Percentiles rank a stretch among this genome's conserved stretches.
Evolutionary conservation across 1,140 invertebrate species (phyloP).

Genomic region (Tenebrio molitor): DNA sequence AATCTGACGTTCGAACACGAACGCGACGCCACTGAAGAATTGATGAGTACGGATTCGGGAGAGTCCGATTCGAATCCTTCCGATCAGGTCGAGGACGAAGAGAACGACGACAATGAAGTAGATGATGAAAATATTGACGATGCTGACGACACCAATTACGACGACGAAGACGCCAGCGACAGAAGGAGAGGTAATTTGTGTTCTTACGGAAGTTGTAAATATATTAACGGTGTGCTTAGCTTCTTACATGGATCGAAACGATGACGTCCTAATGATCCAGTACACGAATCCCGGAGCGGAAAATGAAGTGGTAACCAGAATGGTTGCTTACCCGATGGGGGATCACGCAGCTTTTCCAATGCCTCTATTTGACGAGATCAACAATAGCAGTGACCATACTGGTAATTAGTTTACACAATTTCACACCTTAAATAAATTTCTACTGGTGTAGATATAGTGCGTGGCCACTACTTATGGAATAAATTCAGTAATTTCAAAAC

Average conservation of each 20-base stretch:
- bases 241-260: constrained; percentile 67
- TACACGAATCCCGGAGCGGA: constrained; percentile 68
- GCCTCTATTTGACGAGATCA: constrained; percentile 74
- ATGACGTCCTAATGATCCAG: constrained; percentile 76
- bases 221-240: constrained; percentile 66
- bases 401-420: constrained; percentile 52
- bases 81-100: constrained; percentile 70
- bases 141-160: constrained; percentile 67
- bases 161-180: constrained; percentile 63
- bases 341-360: constrained; percentile 67
- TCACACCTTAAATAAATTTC: no score
- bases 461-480: no score
- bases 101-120: constrained; percentile 71
- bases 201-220: not conserved
- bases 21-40: constrained; percentile 67
- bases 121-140: constrained; percentile 73
- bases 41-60: constrained; percentile 73
- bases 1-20: constrained; percentile 62
- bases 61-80: constrained; percentile 65
- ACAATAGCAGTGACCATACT: constrained; percentile 68
- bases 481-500: no score
- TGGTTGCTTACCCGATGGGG: constrained; percentile 68
- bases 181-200: constrained; percentile 55
- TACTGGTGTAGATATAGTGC: no score
- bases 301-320: constrained; percentile 66